phyloP scores from a whole-genome alignment of 2,113 vertebrate species.

The Xerus inauris region DNA sequence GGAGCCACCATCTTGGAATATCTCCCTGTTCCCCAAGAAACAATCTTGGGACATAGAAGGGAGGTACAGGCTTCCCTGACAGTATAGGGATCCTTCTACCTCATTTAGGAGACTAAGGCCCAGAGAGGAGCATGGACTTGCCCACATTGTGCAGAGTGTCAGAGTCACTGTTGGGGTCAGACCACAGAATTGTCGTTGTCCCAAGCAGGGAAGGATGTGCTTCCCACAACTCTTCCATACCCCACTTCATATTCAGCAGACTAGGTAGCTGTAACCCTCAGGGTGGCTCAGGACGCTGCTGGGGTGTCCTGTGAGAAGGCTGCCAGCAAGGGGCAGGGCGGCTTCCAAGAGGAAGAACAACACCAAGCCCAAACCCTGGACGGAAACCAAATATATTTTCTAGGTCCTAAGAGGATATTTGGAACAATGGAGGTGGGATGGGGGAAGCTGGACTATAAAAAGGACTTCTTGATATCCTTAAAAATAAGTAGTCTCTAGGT shows the following conservation, averaged over 20 bases:
- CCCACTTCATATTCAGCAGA: neutral
- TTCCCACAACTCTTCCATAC: neutral
- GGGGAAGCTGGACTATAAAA: conserved; percentile 71
- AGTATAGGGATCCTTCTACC: neutral
- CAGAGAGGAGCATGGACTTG: neutral
- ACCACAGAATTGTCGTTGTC: neutral
- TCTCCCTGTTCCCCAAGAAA: neutral
- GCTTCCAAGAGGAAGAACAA: conserved; percentile 61
- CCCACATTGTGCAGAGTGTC: neutral
- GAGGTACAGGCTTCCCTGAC: neutral
- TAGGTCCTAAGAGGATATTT: conserved; percentile 73
- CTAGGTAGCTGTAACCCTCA: neutral
- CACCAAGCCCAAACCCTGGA: conserved; percentile 49
- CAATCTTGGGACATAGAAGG: neutral
- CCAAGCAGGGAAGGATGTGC: neutral
- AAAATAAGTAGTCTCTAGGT: conserved; percentile 24
- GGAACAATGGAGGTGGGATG: conserved; percentile 74
- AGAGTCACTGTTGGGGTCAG: neutral
- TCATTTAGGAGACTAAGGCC: neutral
- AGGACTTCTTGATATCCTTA: conserved; percentile 67
- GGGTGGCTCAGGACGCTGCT: conserved; percentile 17
- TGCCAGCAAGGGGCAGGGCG: conserved; percentile 63
- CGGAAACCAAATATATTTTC: conserved; percentile 78
- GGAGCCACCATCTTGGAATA: neutral
- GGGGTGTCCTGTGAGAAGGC: conserved; percentile 35